Evolutionary conservation across 1,140 invertebrate genomes (phyloP), one percentile per base, ranked within the genome.

Genomic region (Diachasma alloeum): DNA sequence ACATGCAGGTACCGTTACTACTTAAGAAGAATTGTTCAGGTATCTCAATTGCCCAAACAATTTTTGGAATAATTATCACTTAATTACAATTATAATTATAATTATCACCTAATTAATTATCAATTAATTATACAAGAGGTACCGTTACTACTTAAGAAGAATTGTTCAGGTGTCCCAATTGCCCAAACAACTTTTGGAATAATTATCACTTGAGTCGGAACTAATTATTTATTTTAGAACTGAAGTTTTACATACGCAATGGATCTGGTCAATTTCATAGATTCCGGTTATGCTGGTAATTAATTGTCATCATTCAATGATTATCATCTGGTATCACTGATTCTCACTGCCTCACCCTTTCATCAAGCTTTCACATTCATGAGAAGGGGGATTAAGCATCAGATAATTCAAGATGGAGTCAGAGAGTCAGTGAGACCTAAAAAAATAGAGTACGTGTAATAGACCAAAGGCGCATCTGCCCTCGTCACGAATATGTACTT

Each of bases 351-450:
- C 67, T 63, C 63, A 67, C 73, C 73, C 73, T 44, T 68, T 75
- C 5, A 44, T 78, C 22, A 37, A 17, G 31, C 69, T 11, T 31
- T 26, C 24, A 31, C 11, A 63, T 75, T 71, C 31, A 44, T 36
- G 46, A 53, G 36, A 56, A 42, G 70, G 73, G 78, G 81, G 81
- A 81, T 82, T 78, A 48, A 71, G 76, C 78, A 75, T 78, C 82
- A 74, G 79, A 83, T 85, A 82, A 87, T 86, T 88, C 86, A 88
- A 88, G 82, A 89, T 88, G 84, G 85, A 89, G 87, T 89, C 87
- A 87, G 75, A 75, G 82, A 89, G 87, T 88, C 87, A 88, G 83
- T 59, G 77, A 69, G 24, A 75, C 24, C 66, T 37, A 37, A 73
- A 63, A 63, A 68, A 75, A 56, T 69, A 75, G 59, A 48, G 6